phyloP scores from a whole-genome alignment of 2,797 vertebrate species.

The Enteromius afrohamiltoni region DNA sequence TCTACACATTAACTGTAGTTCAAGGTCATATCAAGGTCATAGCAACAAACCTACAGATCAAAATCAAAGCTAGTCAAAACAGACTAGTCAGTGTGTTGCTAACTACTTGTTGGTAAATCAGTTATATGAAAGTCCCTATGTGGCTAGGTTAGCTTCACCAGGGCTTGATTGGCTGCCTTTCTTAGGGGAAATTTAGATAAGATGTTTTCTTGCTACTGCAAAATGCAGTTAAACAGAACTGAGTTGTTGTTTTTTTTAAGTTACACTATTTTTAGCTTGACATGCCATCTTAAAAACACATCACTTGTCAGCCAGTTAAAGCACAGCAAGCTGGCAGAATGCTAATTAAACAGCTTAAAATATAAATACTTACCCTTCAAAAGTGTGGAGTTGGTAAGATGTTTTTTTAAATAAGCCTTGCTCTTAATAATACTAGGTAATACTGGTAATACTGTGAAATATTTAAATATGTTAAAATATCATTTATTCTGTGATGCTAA shows the following conservation, averaged over 20 bases:
- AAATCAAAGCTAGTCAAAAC: background rate
- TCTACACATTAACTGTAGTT: background rate
- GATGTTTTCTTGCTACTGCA: background rate
- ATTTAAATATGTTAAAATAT: background rate
- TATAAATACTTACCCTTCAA: background rate
- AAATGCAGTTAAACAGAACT: background rate
- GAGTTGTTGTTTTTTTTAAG: background rate
- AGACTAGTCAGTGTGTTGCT: no score
- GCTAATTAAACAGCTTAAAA: background rate
- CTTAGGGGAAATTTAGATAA: background rate
- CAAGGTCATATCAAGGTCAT: background rate
- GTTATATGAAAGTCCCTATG: background rate
- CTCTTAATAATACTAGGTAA: background rate
- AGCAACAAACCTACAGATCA: background rate
- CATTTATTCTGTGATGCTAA: background rate
- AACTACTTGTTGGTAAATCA: no score
- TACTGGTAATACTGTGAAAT: background rate
- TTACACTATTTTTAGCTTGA: background rate
- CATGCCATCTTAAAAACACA: background rate
- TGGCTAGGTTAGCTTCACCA: background rate
- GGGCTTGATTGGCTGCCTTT: background rate
- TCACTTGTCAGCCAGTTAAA: background rate
- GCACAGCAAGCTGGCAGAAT: slow-evolving; percentile 9
- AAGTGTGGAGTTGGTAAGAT: background rate
- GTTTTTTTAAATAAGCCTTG: background rate